Conservation (phyloP, 2,888 invertebrate genomes). For the Crematogaster levior region DNA sequence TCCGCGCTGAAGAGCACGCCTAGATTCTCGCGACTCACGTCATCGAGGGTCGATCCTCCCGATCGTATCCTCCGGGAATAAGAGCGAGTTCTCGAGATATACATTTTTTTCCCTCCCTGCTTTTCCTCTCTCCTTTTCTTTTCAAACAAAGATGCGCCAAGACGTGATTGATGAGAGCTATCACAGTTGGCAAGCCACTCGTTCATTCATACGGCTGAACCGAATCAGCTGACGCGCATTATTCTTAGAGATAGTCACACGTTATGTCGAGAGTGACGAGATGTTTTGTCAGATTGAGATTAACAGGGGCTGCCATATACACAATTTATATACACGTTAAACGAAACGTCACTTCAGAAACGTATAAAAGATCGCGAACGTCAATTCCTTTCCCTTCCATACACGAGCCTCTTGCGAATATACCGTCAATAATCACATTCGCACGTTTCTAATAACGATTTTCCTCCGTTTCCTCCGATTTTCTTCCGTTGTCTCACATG, state of each 20-base stretch:
- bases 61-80: background rate
- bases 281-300: conserved; percentile 33
- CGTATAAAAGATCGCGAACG: background rate
- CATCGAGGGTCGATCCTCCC: background rate
- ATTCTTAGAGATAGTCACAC: conserved; percentile 44
- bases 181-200: conserved; percentile 47
- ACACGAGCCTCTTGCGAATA: no score
- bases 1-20: background rate
- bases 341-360: background rate
- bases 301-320: background rate
- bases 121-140: background rate
- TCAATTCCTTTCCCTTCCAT: background rate
- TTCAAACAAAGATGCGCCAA: conserved; percentile 12
- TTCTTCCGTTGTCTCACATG: background rate
- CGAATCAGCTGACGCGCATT: conserved; percentile 52
- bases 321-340: no score
- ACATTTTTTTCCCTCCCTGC: background rate
- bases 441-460: no score
- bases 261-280: conserved; percentile 16
- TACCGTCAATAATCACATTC: no score
- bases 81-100: background rate
- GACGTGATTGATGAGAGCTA: conserved; percentile 40
- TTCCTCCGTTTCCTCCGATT: no score
- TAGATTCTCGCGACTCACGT: background rate
- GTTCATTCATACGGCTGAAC: conserved; percentile 44